Percentiles rank a stretch among this genome's conserved stretches.
These are phyloP conservation scores for Ophioninae sp. DNA, from an alignment of 2,888 invertebrate species.

Conservation along the genomic window DNA sequence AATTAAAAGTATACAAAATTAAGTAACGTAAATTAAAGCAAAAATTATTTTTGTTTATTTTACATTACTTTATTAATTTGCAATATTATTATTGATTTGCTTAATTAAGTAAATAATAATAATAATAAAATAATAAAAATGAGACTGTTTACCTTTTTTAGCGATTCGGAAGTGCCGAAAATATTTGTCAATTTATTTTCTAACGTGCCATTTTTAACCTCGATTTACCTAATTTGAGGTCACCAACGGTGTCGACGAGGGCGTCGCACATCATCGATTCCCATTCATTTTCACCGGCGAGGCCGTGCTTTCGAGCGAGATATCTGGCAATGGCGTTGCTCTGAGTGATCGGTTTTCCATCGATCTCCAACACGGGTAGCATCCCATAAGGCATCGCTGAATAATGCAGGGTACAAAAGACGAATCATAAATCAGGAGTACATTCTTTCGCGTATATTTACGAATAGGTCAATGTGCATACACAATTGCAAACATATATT, in stretches of 20 bases:
- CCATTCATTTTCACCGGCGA: constrained; percentile 83
- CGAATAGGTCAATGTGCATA: background rate
- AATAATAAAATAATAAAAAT: no score
- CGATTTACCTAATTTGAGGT: constrained; percentile 82
- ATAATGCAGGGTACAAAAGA: constrained; percentile 56
- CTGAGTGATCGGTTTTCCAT: constrained; percentile 83
- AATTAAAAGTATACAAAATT: no score
- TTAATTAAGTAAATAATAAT: no score
- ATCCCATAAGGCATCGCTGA: constrained; percentile 83
- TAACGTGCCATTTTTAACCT: background rate
- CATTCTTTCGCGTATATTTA: background rate
- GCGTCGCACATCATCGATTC: constrained; percentile 83
- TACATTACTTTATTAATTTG: no score
- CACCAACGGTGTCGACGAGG: constrained; percentile 83
- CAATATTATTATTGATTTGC: no score
- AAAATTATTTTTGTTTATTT: no score
- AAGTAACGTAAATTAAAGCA: no score
- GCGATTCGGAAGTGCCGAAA: background rate
- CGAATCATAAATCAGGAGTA: background rate
- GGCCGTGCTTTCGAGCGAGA: constrained; percentile 82
- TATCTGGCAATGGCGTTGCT: constrained; percentile 84
- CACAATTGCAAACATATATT: background rate
- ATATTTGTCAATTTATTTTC: background rate
- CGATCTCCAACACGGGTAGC: constrained; percentile 84
- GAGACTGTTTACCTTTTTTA: no score